Evolutionary conservation across 2,888 invertebrate genomes (phyloP).

Genomic region (Lasioglossum zephyrum): DNA sequence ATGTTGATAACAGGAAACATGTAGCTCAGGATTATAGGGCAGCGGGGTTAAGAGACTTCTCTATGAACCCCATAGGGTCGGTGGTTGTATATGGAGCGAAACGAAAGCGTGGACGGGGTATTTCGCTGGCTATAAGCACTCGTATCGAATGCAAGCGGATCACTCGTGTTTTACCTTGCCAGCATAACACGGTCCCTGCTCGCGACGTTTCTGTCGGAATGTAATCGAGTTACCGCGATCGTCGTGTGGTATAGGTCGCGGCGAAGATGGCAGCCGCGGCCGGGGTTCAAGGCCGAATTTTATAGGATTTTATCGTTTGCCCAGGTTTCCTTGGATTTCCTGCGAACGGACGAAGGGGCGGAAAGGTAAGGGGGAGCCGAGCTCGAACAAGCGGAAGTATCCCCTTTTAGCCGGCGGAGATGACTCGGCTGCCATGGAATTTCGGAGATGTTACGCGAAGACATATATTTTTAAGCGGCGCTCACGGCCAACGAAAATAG

Average conservation of each 20-base stretch:
- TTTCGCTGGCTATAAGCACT: not conserved
- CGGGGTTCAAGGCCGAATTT: conserved; percentile 53
- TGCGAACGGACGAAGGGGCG: not conserved
- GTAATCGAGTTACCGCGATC: conserved; percentile 48
- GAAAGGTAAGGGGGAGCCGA: not conserved
- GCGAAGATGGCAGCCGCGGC: conserved; percentile 1
- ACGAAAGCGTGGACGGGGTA: not conserved
- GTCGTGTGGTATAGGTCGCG: conserved; percentile 41
- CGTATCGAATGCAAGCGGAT: not conserved
- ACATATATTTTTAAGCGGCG: conserved; percentile 52
- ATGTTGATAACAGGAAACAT: too few relatives aligned
- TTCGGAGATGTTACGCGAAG: conserved; percentile 33
- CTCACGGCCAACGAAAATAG: conserved; percentile 51
- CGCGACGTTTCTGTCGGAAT: conserved; percentile 33
- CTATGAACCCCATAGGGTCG: not conserved
- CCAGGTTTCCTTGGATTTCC: conserved; percentile 27
- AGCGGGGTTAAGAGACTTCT: not conserved
- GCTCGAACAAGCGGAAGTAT: not conserved
- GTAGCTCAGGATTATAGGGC: too few relatives aligned
- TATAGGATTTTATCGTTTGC: conserved; percentile 42
- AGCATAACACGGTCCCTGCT: not conserved
- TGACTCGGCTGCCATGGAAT: not conserved
- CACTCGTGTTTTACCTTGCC: not conserved
- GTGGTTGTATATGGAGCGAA: not conserved
- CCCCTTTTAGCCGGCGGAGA: not conserved